These are phyloP conservation scores for Megaceryle alcyon DNA, from an alignment of 2,797 vertebrate genomes.

Conservation along the genomic window DNA sequence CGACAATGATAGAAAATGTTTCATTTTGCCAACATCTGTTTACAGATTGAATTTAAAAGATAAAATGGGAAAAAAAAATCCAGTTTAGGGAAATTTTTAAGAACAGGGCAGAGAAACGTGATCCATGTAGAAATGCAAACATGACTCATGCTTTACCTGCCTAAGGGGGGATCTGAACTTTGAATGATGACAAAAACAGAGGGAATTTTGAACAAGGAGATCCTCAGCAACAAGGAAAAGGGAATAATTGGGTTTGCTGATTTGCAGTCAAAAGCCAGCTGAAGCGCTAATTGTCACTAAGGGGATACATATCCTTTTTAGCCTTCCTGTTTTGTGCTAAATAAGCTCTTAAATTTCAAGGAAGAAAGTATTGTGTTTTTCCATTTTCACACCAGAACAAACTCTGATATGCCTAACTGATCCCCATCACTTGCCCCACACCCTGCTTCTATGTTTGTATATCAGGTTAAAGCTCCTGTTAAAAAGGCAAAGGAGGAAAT, in stretches of 20 bases:
- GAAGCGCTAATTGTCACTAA: not conserved
- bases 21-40: not conserved
- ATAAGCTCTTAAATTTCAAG: not conserved
- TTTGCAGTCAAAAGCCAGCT: not conserved
- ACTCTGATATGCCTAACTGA: not conserved
- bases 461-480: not conserved
- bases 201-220: not conserved
- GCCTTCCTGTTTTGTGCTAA: not conserved
- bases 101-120: not conserved
- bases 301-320: not conserved
- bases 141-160: not conserved
- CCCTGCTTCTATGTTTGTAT: not conserved
- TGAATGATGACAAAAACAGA: not conserved
- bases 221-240: not conserved
- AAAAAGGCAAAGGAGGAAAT: not conserved
- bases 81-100: not conserved
- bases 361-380: not conserved
- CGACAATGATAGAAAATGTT: not conserved
- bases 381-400: not conserved
- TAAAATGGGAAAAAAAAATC: not conserved
- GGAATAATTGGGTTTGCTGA: not conserved
- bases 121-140: not conserved
- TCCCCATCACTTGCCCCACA: accelerated
- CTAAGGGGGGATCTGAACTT: not conserved
- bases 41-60: not conserved